A percentile compares a stretch with the other conserved stretches of the same genome.
These are phyloP conservation scores for Penaeus monodon DNA, from an alignment of 2,888 invertebrate species.

Conservation along the genomic window DNA sequence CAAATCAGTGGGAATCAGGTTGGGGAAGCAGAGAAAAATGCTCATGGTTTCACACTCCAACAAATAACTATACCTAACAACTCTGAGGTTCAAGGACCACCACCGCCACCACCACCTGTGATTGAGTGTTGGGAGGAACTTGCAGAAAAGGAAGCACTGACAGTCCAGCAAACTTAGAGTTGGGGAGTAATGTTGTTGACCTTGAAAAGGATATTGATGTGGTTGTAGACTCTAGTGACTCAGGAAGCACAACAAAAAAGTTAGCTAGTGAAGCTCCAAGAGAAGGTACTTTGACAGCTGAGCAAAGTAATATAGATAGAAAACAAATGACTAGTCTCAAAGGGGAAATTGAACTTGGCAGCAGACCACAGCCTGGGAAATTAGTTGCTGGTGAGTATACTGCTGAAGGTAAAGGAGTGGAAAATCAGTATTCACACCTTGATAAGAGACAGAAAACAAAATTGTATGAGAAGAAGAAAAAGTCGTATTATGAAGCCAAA, in stretches of 20 bases:
- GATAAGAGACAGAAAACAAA: slow-evolving; percentile 41
- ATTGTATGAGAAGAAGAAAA: slow-evolving; percentile 48
- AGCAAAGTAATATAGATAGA: no score
- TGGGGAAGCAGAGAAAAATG: background rate
- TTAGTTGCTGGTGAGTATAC: background rate
- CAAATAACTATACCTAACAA: background rate
- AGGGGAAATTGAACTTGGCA: no score
- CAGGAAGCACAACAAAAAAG: no score
- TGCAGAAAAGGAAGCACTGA: background rate
- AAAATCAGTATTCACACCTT: slow-evolving; percentile 5
- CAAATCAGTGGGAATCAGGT: background rate
- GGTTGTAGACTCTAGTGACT: no score
- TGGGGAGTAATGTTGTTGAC: no score
- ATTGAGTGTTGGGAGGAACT: slow-evolving; percentile 30
- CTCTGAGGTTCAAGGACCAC: background rate
- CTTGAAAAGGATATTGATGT: no score
- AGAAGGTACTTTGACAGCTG: no score
- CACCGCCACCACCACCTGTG: slow-evolving; percentile 13
- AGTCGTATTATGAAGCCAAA: slow-evolving; percentile 32
- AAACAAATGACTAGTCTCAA: no score
- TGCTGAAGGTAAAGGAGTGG: background rate
- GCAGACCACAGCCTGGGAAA: no score
- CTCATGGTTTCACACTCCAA: background rate
- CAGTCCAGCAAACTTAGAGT: no score
- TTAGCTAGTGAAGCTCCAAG: no score